Evolutionary conservation across 2,888 invertebrate species (phyloP).

Genomic region (Venusia cambrica): DNA sequence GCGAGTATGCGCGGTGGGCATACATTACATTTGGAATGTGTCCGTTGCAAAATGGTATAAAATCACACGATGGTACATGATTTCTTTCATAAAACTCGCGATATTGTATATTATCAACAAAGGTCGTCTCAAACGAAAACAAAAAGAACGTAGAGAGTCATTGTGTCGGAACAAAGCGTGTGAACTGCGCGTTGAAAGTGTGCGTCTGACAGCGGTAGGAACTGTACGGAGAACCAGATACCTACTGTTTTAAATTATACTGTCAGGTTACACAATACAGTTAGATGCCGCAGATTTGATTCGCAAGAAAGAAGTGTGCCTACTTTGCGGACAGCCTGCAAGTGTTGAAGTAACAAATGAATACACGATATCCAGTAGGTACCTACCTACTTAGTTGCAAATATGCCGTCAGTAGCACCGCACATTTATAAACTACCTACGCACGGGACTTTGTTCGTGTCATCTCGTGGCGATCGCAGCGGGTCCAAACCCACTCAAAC

Average conservation of each 20-base stretch:
- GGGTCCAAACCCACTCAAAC: too few relatives aligned
- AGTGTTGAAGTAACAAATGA: slow-evolving; percentile 33
- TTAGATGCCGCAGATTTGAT: slow-evolving; percentile 39
- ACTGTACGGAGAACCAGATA: slow-evolving; percentile 33
- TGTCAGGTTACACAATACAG: slow-evolving; percentile 42
- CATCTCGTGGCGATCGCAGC: too few relatives aligned
- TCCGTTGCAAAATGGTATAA: slow-evolving; percentile 62
- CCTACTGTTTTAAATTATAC: slow-evolving; percentile 38
- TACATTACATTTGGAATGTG: slow-evolving; percentile 50
- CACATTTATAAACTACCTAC: too few relatives aligned
- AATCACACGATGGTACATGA: slow-evolving; percentile 74
- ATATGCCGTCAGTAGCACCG: too few relatives aligned
- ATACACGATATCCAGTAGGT: too few relatives aligned
- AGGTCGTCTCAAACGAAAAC: slow-evolving; percentile 77
- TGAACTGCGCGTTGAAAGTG: slow-evolving; percentile 73
- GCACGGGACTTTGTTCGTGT: too few relatives aligned
- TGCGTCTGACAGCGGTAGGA: slow-evolving; percentile 55
- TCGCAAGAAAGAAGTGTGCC: slow-evolving; percentile 37
- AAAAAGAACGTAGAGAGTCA: slow-evolving; percentile 76
- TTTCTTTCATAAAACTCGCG: slow-evolving; percentile 72
- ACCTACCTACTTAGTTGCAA: too few relatives aligned
- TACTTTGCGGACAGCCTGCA: slow-evolving; percentile 30
- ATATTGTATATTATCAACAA: slow-evolving; percentile 78
- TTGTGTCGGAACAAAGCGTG: slow-evolving; percentile 76
- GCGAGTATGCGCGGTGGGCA: slow-evolving; percentile 17